Conservation (phyloP, 2,797 vertebrate genomes). For the Myotis planiceps region DNA sequence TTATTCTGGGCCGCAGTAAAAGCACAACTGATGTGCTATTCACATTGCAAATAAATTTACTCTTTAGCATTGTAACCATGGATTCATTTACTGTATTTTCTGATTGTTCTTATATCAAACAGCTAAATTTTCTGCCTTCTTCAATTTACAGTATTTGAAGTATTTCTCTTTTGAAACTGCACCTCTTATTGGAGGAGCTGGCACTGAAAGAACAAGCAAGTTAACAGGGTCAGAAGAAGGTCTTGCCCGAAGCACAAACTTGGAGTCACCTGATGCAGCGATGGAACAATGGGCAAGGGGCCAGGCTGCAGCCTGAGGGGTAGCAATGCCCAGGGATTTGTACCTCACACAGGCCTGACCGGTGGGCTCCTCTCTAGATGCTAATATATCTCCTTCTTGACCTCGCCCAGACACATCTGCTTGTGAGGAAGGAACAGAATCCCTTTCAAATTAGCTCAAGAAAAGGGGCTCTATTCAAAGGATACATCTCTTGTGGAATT, state of each 20-base stretch:
- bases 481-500: not conserved
- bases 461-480: not conserved
- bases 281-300: no score
- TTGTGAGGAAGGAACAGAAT: not conserved
- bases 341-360: not conserved
- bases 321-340: not conserved
- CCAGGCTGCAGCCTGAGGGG: not conserved
- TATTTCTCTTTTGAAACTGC: constrained; percentile 38
- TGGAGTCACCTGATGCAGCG: not conserved
- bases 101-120: not conserved
- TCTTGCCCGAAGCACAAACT: not conserved
- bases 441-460: not conserved
- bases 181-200: not conserved
- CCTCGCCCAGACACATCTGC: not conserved
- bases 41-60: not conserved
- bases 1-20: not conserved
- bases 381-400: not conserved
- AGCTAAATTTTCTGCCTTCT: constrained; percentile 20
- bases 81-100: constrained; percentile 27
- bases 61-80: not conserved
- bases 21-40: not conserved
- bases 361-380: not conserved
- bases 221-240: not conserved
- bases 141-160: not conserved
- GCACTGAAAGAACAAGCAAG: not conserved